Conservation (phyloP, 2,113 vertebrate species). For the Lagenorhynchus albirostris region DNA sequence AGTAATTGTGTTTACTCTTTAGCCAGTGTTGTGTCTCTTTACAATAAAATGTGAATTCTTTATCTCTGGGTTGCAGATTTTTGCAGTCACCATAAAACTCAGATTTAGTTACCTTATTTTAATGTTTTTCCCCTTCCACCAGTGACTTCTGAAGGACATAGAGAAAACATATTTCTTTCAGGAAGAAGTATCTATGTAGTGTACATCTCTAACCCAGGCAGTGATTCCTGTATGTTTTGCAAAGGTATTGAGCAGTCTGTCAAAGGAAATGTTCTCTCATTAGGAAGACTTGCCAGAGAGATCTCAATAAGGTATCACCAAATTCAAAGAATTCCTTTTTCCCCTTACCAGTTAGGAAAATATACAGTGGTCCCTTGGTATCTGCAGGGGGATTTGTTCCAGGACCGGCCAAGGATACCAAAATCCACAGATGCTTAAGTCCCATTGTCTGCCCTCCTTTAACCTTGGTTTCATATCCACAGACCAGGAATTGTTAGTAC, state of each 20-base stretch:
- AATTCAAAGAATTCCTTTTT: not conserved
- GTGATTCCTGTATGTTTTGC: not conserved
- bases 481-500: not conserved
- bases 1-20: conserved; percentile 11
- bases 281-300: not conserved
- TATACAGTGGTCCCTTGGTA: not conserved
- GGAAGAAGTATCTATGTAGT: not conserved
- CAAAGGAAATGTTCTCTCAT: not conserved
- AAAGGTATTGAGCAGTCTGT: not conserved
- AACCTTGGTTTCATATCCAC: not conserved
- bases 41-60: conserved; percentile 48
- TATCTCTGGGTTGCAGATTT: conserved; percentile 72
- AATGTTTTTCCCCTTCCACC: conserved; percentile 16
- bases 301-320: not conserved
- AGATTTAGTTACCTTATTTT: conserved; percentile 68
- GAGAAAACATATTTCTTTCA: not conserved
- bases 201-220: not conserved
- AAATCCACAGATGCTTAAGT: not conserved
- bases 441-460: not conserved
- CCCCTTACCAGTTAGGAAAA: not conserved
- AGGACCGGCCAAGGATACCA: not conserved
- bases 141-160: conserved; percentile 50
- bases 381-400: not conserved
- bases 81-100: conserved; percentile 62
- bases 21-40: not conserved